Conservation (phyloP, 2,797 vertebrate species). For the Chiloscyllium punctatum region DNA sequence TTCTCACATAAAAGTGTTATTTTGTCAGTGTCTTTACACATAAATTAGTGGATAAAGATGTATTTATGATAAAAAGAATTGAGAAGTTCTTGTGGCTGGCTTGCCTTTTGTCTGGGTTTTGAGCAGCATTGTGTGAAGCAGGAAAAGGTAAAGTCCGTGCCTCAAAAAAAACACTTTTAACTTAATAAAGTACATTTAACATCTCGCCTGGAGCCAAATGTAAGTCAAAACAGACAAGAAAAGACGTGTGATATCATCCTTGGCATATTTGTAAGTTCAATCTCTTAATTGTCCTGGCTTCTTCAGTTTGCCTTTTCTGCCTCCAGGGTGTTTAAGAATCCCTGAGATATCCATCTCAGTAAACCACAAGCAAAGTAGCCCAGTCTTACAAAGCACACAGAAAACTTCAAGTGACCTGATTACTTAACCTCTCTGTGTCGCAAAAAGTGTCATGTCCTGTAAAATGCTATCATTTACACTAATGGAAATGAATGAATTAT, state of each 20-base stretch:
- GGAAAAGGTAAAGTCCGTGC: not conserved
- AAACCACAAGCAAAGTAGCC: not conserved
- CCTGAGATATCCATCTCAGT: slow-evolving; percentile 17
- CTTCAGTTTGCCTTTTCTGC: slow-evolving; percentile 21
- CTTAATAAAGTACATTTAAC: slow-evolving; percentile 12
- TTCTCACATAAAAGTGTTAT: not conserved
- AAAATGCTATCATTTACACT: not conserved
- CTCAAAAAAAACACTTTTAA: not conserved
- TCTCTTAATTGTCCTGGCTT: slow-evolving; percentile 17
- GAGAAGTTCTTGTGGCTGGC: not conserved
- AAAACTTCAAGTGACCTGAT: slow-evolving; percentile 1
- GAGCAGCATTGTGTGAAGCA: not conserved
- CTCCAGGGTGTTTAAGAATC: not conserved
- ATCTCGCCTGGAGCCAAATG: not conserved
- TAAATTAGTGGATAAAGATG: not conserved
- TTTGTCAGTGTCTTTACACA: not conserved
- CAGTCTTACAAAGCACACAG: not conserved
- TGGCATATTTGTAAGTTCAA: slow-evolving; percentile 25
- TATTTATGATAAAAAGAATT: not conserved
- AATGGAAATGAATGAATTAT: slow-evolving; percentile 10
- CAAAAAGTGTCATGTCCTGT: not conserved
- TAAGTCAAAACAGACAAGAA: slow-evolving; percentile 32
- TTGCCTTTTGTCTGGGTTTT: not conserved
- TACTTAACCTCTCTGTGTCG: slow-evolving; percentile 6
- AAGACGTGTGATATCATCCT: slow-evolving; percentile 6